Evolutionary conservation across 2,797 vertebrate genomes (phyloP), one percentile per base, ranked within the genome.

Genomic region (Sebastes oblongus): DNA sequence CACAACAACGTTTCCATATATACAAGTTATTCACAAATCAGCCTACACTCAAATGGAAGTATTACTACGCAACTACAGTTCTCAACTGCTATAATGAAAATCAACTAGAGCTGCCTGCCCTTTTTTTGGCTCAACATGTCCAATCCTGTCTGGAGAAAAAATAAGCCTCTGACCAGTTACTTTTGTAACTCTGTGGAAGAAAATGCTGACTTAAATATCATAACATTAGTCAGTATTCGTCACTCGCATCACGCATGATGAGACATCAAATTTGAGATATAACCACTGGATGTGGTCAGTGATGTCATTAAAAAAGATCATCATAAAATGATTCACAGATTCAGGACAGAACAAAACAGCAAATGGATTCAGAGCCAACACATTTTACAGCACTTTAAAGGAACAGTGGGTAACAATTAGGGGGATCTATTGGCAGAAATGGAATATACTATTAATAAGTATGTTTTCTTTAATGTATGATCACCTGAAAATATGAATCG

Each of bases 1-100:
- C 42, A 67, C 61, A 77, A 52, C 5, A 72, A 16, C 3, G 30
- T 81, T 74, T 61, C 34, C 46, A 72, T 78, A 86, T 85, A 29
- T 81, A 86, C 77, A 89, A 68, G 36, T 67, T 77, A 84, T 86
- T 85, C 60, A 85, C 58, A 91, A 62, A 59, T 82, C 54, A 76
- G 27, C n/a, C 84, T 83, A 85, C n/a, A 32, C 74, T 91, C 66
- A 88, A 52, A 70, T 30, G 30, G 50, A 20, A 70, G 5, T 30
- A 30, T 66, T 30, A 39, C 60, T 58, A 32, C 54, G 78, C 1
- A 24, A 34, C n/a, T 78, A 77, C 11, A 71, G 16, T 52, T 79
- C 46, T 73, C 54, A 20, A 1, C 77, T 4, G 18, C 36, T 34
- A 84, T 65, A 11, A 22, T 55, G 29, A 81, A 77, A 75, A 83